A percentile compares a stretch with the other conserved stretches of the same genome.
phyloP scores from a whole-genome alignment of 2,888 invertebrate genomes.

The Mesorhabditis belari region DNA sequence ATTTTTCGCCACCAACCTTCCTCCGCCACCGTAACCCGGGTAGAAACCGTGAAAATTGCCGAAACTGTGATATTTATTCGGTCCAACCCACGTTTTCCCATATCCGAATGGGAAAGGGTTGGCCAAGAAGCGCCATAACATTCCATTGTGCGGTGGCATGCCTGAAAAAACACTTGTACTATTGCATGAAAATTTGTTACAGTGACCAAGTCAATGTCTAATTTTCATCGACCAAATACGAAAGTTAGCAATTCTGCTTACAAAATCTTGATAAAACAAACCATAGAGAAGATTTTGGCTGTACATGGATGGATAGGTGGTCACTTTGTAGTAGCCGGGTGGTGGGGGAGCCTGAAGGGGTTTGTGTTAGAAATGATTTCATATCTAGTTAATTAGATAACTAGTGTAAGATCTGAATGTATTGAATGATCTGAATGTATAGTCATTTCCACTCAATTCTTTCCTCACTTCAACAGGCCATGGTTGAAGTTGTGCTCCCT shows the following conservation, averaged over 20 bases:
- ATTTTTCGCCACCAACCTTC: too few relatives aligned
- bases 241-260: neutral
- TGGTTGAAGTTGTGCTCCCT: neutral
- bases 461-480: neutral
- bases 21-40: conserved; percentile 23
- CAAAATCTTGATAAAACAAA: too few relatives aligned
- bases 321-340: neutral
- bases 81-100: conserved; percentile 27
- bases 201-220: neutral
- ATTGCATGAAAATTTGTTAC: neutral
- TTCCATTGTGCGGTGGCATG: conserved; percentile 38
- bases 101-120: conserved; percentile 32
- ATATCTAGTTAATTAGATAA: too few relatives aligned
- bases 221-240: neutral
- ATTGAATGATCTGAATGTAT: too few relatives aligned
- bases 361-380: too few relatives aligned
- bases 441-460: too few relatives aligned
- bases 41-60: conserved; percentile 10
- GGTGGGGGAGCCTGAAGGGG: neutral
- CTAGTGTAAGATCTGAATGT: too few relatives aligned
- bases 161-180: conserved; percentile 11
- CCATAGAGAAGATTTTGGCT: neutral
- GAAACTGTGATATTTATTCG: conserved; percentile 38
- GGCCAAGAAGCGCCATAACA: conserved; percentile 35
- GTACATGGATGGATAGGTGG: neutral